Evolutionary conservation across 2,113 vertebrate species (phyloP).

Genomic region (Bombycilla garrulus): DNA sequence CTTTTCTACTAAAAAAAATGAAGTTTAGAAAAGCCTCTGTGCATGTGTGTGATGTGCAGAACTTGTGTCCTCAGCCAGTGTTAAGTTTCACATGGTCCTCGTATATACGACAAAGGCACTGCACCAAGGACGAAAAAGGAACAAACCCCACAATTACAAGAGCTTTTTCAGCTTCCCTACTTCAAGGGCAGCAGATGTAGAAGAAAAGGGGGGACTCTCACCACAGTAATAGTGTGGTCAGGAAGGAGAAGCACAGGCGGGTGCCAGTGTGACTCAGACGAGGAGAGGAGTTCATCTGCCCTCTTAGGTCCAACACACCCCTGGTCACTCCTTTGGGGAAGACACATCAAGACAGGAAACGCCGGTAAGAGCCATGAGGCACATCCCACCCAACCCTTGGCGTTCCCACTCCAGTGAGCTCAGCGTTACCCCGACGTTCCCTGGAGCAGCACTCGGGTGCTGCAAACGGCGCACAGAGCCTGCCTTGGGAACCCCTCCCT

Average conservation of each 20-base stretch:
- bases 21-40: neutral
- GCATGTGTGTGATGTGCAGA: neutral
- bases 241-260: neutral
- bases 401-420: neutral
- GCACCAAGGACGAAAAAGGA: rapidly evolving
- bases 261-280: neutral
- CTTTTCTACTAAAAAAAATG: neutral
- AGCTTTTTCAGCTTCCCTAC: neutral
- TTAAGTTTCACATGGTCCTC: neutral
- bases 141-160: neutral
- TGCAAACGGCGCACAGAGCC: neutral
- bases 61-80: neutral
- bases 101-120: neutral
- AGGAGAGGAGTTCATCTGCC: neutral
- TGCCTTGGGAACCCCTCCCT: neutral
- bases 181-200: neutral
- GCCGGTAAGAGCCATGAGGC: neutral
- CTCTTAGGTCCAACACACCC: neutral
- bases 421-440: neutral
- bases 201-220: neutral
- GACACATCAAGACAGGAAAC: rapidly evolving
- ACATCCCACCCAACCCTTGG: rapidly evolving
- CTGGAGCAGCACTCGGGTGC: neutral
- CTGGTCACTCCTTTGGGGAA: neutral
- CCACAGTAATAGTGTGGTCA: neutral